Evolutionary conservation across 2,113 vertebrate species (phyloP), one percentile per base, ranked within the genome.

Genomic region (Labeo catla): DNA sequence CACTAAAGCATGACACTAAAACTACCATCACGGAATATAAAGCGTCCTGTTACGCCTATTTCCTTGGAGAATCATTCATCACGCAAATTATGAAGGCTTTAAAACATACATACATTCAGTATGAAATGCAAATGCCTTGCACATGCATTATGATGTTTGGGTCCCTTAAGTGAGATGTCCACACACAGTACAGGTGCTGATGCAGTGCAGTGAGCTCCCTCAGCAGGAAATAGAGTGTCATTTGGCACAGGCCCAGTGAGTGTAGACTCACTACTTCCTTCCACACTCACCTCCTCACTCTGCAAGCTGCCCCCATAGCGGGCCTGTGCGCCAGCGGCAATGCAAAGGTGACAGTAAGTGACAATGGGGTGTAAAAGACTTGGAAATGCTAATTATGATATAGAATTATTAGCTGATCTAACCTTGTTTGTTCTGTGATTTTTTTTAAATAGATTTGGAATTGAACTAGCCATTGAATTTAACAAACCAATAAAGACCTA

Each of bases 211-310:
- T 86, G 66, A 86, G 79, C 34, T 54, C 72, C 28, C 72, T 61
- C 54, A 63, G 43, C 47, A 86, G 85, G 85, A 63, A 70, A 81
- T 63, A 81, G 78, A 73, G 52, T 63, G 85, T 73, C 66, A 86
- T 86, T 86, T 86, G 79, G 68, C 52, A 81, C 85, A 76, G 11
- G 57, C 72, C 57, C 85, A 74, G 65, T 61, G 76, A 80, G 84
- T 73, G 7, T 54, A 73, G 66, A 80, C 85, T 72, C 66, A 49
- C 90, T 93, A 9, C 19, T 66, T 66, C 43, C 86, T 47, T 86
- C 90, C 91, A 89, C 90, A 95, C 94, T 95, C 94, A 95, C 94
- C 94, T 95, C 94, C 89, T 94, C 93, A 91, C 91, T 93, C 91
- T 93, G 94, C 86, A 94, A 94, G 93, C 80, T 88, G 91, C 92